Percentiles rank a stretch among this genome's conserved stretches.
phyloP scores from a whole-genome alignment of 2,888 invertebrate genomes.

The Coleophora flavipennella region DNA sequence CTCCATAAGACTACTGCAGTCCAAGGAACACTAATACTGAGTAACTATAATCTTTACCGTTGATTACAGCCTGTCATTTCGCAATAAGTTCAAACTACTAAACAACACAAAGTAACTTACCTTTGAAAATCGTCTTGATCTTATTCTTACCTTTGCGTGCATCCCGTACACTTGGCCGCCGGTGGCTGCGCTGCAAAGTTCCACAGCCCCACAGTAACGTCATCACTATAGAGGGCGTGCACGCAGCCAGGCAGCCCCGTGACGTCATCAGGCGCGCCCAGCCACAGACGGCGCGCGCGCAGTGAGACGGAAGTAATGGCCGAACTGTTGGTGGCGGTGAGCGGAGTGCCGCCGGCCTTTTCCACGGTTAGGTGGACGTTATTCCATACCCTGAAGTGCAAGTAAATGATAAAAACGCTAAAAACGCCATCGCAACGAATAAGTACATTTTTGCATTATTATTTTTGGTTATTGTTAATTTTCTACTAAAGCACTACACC shows the following conservation, averaged over 20 bases:
- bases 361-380: constrained; percentile 79
- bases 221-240: constrained; percentile 84
- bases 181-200: constrained; percentile 82
- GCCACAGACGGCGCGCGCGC: constrained; percentile 41
- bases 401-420: too few species aligned
- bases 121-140: too few species aligned
- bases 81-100: too few species aligned
- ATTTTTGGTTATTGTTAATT: too few species aligned
- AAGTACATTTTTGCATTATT: too few species aligned
- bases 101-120: too few species aligned
- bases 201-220: constrained; percentile 87
- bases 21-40: too few species aligned
- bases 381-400: constrained; percentile 73
- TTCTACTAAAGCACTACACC: too few species aligned
- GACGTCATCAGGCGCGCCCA: constrained; percentile 44
- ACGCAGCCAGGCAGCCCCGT: constrained; percentile 82
- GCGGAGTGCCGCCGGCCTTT: constrained; percentile 32
- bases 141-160: constrained; percentile 77
- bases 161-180: constrained; percentile 80
- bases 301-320: constrained; percentile 30
- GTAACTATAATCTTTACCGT: too few species aligned
- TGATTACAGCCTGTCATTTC: too few species aligned
- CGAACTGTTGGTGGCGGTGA: constrained; percentile 35
- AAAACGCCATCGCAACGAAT: too few species aligned
- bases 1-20: too few species aligned